Conservation (phyloP, 2,113 vertebrate genomes). For the Xenopus laevis region DNA sequence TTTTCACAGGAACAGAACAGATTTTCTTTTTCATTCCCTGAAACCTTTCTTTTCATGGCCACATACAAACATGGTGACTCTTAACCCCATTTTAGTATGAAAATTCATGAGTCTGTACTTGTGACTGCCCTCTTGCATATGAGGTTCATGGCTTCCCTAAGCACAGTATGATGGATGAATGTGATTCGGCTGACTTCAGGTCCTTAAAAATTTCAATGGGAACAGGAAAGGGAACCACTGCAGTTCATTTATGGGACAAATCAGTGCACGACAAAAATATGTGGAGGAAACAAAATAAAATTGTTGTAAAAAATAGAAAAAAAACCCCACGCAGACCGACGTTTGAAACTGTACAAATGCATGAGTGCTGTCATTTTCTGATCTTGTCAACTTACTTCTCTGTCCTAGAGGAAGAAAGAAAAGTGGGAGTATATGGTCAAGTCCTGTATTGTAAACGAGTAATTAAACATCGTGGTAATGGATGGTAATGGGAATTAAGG, state of each 20-base stretch:
- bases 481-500: too few species aligned
- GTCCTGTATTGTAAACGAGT: too few species aligned
- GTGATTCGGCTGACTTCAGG: background rate
- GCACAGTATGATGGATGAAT: background rate
- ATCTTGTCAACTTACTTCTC: background rate
- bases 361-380: slow-evolving; percentile 13
- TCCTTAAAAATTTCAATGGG: slow-evolving; percentile 9
- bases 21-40: background rate
- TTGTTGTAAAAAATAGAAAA: background rate
- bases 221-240: background rate
- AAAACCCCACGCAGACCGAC: slow-evolving; percentile 12
- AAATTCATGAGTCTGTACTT: slow-evolving; percentile 1
- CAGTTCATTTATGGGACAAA: background rate
- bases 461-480: too few species aligned
- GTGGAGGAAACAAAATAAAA: slow-evolving; percentile 1
- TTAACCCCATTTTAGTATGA: background rate
- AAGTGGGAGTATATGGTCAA: background rate
- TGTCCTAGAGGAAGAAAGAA: background rate
- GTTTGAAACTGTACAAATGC: slow-evolving; percentile 21
- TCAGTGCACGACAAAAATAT: slow-evolving; percentile 19
- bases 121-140: background rate
- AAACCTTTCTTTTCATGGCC: slow-evolving; percentile 5
- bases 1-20: slow-evolving; percentile 1
- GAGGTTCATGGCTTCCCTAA: background rate
- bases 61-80: background rate